phyloP scores from a whole-genome alignment of 2,888 invertebrate genomes.

The Leptinotarsa haldemani region DNA sequence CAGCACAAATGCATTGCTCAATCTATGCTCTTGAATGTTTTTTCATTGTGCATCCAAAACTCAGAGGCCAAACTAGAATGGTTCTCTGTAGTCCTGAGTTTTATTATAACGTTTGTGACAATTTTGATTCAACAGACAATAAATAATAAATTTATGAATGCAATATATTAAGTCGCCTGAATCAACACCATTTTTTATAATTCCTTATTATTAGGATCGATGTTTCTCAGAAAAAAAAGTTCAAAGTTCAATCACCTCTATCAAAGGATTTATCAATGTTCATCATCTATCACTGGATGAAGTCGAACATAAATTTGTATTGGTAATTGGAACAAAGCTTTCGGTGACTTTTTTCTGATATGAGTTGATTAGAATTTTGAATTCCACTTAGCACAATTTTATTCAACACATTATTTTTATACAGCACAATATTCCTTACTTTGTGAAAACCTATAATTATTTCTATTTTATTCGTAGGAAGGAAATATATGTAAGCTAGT shows the following conservation, averaged over 20 bases:
- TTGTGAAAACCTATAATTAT: not conserved
- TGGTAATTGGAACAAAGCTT: too few relatives aligned
- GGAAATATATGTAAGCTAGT: not conserved
- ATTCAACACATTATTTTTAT: not conserved
- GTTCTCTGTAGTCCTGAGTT: too few relatives aligned
- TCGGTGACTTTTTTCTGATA: not conserved
- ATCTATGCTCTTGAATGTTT: too few relatives aligned
- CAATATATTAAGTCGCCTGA: not conserved
- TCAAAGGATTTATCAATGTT: not conserved
- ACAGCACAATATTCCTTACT: not conserved
- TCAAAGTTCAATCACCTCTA: not conserved
- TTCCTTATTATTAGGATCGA: not conserved
- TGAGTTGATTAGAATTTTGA: constrained; percentile 3
- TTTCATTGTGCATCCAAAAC: too few relatives aligned
- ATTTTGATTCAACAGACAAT: too few relatives aligned
- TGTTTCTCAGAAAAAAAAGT: not conserved
- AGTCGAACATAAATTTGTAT: too few relatives aligned
- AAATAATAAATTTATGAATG: not conserved
- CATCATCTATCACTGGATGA: too few relatives aligned
- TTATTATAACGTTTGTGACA: too few relatives aligned
- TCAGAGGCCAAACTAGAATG: too few relatives aligned
- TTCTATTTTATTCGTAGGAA: too few relatives aligned
- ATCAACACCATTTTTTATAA: not conserved
- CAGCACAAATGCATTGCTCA: too few relatives aligned
- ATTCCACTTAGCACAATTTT: not conserved